Percentiles rank a stretch among this genome's conserved stretches.
Evolutionary conservation across 1,140 invertebrate species (phyloP).

Genomic region (Hylyphantes graminicola): DNA sequence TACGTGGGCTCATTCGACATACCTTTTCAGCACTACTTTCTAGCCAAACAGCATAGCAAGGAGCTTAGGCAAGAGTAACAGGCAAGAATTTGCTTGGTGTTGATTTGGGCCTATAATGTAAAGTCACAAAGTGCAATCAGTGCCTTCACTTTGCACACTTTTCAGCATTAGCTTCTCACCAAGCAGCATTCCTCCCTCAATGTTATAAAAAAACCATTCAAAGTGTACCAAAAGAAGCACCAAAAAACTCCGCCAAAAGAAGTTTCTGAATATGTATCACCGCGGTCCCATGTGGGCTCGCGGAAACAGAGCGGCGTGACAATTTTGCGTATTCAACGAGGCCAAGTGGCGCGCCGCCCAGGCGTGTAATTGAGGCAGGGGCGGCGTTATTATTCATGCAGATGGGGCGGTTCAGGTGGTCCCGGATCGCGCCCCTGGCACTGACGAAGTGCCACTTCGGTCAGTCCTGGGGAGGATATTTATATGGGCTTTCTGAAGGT

Average conservation of each 20-base stretch:
- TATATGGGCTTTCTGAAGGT: no score
- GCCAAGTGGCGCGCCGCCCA: background rate
- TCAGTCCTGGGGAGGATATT: background rate
- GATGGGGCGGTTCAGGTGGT: background rate
- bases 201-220: background rate
- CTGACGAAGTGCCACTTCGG: conserved; percentile 10
- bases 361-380: conserved; percentile 6
- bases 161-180: background rate
- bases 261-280: conserved; percentile 20
- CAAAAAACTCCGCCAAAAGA: background rate
- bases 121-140: no score
- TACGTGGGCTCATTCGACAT: no score
- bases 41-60: no score
- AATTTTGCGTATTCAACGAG: conserved; percentile 23
- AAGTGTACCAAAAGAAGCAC: background rate
- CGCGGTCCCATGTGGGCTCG: background rate
- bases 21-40: no score
- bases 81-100: no score
- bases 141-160: background rate
- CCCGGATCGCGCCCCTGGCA: background rate
- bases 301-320: background rate
- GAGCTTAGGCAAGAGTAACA: no score
- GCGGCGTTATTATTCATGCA: background rate
- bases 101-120: no score
- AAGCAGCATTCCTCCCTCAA: background rate